Conservation (phyloP, 2,888 invertebrate species). For the Glyphotaelius pellucidus region DNA sequence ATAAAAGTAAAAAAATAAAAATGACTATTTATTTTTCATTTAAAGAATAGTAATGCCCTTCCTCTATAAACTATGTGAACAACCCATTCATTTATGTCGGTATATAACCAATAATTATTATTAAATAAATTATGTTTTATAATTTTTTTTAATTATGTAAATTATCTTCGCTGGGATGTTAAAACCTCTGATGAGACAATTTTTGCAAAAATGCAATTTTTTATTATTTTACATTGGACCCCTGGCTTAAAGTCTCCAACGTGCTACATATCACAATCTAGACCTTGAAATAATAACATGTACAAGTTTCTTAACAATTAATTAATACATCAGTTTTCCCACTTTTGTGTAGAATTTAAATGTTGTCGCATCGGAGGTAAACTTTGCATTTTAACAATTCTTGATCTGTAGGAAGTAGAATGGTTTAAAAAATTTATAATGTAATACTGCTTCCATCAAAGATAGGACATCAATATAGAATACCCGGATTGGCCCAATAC, state of each 20-base stretch:
- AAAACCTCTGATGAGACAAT: neutral
- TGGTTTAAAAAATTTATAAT: conserved; percentile 5
- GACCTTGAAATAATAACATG: neutral
- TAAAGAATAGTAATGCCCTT: neutral
- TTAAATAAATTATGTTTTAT: neutral
- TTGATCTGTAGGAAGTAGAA: conserved; percentile 38
- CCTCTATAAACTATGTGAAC: no score
- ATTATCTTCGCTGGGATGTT: neutral
- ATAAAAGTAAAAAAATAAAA: no score
- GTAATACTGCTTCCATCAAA: conserved; percentile 36
- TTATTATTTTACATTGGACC: neutral
- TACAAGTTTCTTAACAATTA: neutral
- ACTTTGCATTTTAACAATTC: conserved; percentile 21
- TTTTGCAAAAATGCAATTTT: neutral
- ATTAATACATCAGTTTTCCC: neutral
- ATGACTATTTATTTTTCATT: neutral
- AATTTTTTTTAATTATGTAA: neutral
- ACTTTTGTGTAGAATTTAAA: neutral
- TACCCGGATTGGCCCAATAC: neutral
- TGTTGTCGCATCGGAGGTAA: neutral
- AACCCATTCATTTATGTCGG: neutral
- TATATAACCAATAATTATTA: neutral
- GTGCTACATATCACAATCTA: neutral
- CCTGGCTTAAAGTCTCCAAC: neutral
- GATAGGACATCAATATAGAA: conserved; percentile 17